Percentiles rank a stretch among this genome's conserved stretches.
Conservation (phyloP, 2,113 vertebrate species). For the Saiga tatarica region DNA sequence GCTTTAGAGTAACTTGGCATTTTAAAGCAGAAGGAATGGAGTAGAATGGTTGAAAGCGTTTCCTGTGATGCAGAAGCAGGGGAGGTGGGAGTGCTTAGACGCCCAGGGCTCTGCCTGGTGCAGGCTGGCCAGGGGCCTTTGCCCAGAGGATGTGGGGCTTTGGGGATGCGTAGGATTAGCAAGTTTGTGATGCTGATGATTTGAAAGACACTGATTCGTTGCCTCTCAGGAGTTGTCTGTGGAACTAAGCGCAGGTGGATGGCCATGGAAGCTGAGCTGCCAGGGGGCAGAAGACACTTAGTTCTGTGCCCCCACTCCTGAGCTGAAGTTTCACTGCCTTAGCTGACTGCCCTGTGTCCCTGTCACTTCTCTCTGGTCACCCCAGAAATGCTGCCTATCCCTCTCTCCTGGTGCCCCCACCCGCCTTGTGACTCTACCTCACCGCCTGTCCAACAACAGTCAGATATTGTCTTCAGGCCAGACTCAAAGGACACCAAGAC, state of each 20-base stretch:
- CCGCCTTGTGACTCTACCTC: background rate
- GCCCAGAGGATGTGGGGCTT: background rate
- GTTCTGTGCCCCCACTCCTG: background rate
- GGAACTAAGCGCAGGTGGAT: background rate
- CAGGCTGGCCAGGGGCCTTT: background rate
- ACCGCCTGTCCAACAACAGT: background rate
- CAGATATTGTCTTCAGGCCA: background rate
- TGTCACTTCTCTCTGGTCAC: background rate
- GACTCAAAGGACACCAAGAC: background rate
- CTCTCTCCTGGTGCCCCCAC: background rate
- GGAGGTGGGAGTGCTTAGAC: background rate
- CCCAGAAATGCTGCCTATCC: background rate
- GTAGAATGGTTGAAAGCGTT: background rate
- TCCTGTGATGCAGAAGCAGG: background rate
- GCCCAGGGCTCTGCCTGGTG: background rate
- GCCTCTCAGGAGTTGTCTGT: background rate
- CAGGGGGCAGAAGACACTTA: background rate
- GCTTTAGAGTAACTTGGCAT: background rate
- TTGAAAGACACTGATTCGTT: background rate
- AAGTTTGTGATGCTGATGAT: background rate
- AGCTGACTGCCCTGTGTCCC: background rate
- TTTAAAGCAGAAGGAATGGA: background rate
- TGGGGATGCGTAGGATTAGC: background rate
- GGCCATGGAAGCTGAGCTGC: background rate
- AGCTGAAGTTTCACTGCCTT: background rate